Base-by-base conservation (phyloP, 2,797 vertebrate species). In the Danio kyathit region DNA sequence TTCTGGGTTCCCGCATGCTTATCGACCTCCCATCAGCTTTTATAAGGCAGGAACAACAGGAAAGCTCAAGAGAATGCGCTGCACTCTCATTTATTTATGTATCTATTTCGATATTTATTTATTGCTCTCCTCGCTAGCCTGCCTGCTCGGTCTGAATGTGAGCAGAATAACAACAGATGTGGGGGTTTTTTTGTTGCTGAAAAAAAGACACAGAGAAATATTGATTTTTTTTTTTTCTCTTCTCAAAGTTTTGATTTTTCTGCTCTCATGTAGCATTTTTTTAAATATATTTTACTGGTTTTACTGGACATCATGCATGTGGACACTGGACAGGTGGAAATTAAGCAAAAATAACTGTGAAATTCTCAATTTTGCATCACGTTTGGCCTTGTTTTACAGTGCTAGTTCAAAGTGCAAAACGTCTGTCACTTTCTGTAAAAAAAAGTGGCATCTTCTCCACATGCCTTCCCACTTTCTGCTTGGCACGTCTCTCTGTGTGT, bases 61-160 rank as follows among this genome's bases (percentile, higher is more conserved):
- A 85, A 91, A 88, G 81, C 86, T 83, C 80, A 77, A 46, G 82
- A 86, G 86, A 86, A 87, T 72, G 83, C 21, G 41, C 82, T 83
- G 84, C 86, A 74, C 81, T 80, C 82, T 90, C 88, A 91, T 87
- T 92, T 91, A 93, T 94, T 93, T 89, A 93, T 93, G 86, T 91
- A 88, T 91, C 89, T 88, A 82, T 93, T 92, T 90, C 88, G 90
- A 85, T 91, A 90, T 93, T 91, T 93, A 91, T 93, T 90, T 89
- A 89, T 91, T 86, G 87, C 83, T 84, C 82, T 76, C 80, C 87
- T 78, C 77, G 72, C 87, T 90, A 48, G 83, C 88, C 83, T 86
- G 83, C 79, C 69, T 74, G 86, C 90, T 89, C 57, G 44, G 85
- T 90, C 84, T 80, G 69, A 65, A 82, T 88, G 86, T 89, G 91